Evolutionary conservation across 1,140 invertebrate genomes (phyloP).

Genomic region (Andricus grossulariae): DNA sequence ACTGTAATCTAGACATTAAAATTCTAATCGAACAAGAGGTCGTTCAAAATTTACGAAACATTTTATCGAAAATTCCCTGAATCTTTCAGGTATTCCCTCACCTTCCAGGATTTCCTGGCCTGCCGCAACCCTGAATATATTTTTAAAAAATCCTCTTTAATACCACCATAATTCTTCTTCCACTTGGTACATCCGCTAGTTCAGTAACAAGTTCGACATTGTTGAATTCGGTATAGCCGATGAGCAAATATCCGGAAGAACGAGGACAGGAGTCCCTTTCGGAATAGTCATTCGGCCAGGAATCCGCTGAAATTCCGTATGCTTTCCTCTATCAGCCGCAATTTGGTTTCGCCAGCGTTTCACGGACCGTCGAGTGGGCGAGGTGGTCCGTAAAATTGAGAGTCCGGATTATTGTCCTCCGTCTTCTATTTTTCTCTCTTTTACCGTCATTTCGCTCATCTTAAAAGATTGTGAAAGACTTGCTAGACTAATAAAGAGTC

Average conservation of each 20-base stretch:
- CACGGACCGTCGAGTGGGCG: conserved; percentile 54
- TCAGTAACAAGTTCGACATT: not conserved
- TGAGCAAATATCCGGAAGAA: conserved; percentile 25
- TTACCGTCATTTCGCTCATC: conserved; percentile 38
- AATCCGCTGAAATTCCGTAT: conserved; percentile 29
- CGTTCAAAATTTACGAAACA: too few relatives aligned
- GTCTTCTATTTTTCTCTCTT: conserved; percentile 34
- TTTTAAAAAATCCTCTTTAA: not conserved
- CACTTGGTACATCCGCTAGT: too few relatives aligned
- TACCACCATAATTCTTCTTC: conserved; percentile 13
- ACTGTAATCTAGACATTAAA: too few relatives aligned
- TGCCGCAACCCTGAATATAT: too few relatives aligned
- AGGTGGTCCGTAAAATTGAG: conserved; percentile 66
- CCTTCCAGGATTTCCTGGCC: too few relatives aligned
- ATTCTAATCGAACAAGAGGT: too few relatives aligned
- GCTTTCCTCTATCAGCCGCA: conserved; percentile 38
- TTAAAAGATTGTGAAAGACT: conserved; percentile 44
- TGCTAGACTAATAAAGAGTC: conserved; percentile 54
- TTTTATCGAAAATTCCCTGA: too few relatives aligned
- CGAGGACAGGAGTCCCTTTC: not conserved
- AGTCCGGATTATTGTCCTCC: conserved; percentile 61
- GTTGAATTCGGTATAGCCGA: not conserved
- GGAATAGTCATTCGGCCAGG: conserved; percentile 18
- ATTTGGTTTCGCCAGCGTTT: conserved; percentile 56
- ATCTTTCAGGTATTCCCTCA: too few relatives aligned